phyloP scores from a whole-genome alignment of 2,797 vertebrate species.

The Muscicapa striata region DNA sequence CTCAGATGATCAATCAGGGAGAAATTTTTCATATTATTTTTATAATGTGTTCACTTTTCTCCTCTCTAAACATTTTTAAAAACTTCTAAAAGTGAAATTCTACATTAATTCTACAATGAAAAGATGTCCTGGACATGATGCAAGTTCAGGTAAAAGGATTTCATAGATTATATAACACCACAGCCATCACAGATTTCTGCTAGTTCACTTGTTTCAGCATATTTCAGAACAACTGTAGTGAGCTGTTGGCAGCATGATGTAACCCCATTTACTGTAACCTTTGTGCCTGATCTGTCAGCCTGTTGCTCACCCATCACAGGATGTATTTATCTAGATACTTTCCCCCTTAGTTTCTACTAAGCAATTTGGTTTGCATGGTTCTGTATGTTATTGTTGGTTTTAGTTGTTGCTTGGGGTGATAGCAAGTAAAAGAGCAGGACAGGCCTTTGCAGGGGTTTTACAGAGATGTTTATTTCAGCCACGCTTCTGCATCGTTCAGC shows the following conservation, averaged over 20 bases:
- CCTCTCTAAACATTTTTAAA: background rate
- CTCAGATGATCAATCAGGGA: background rate
- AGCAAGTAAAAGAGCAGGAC: no score
- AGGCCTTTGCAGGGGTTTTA: no score
- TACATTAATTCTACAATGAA: background rate
- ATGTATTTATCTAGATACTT: background rate
- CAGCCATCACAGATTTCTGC: background rate
- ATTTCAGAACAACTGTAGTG: background rate
- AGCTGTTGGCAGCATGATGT: background rate
- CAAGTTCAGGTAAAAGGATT: background rate
- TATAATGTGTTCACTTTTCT: background rate
- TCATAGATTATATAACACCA: background rate
- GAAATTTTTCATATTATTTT: background rate
- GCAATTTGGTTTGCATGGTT: background rate
- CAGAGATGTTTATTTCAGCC: no score
- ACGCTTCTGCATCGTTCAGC: no score
- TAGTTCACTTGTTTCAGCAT: background rate
- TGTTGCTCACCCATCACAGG: background rate
- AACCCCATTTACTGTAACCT: background rate
- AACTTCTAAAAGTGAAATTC: background rate
- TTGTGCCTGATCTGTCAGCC: background rate
- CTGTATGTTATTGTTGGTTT: background rate
- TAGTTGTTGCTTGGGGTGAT: no score
- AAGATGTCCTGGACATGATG: background rate
- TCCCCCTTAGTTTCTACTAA: background rate